These are phyloP conservation scores for Ammospiza caudacuta DNA, from an alignment of 2,113 vertebrate genomes.

Conservation along the genomic window DNA sequence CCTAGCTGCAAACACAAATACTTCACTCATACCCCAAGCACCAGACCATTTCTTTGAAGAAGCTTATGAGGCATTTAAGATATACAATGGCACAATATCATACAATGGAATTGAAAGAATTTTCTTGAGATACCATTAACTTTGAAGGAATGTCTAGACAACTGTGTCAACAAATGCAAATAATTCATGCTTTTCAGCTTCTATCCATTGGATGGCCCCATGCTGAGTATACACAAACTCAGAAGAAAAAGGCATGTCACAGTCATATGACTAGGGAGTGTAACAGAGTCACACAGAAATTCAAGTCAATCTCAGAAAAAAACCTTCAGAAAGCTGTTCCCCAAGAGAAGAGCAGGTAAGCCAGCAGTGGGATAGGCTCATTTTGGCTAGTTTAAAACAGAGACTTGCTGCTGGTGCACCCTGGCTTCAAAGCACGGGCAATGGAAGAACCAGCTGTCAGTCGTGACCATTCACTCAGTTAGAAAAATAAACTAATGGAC, in stretches of 20 bases:
- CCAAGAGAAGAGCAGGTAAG: neutral
- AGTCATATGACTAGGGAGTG: constrained; percentile 59
- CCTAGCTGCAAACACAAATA: constrained; percentile 48
- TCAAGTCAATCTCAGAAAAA: constrained; percentile 59
- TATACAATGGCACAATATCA: constrained; percentile 64
- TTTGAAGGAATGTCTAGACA: constrained; percentile 79
- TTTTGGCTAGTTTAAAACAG: constrained; percentile 56
- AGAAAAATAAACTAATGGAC: constrained; percentile 63
- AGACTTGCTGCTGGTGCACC: constrained; percentile 1
- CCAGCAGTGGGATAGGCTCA: constrained; percentile 36
- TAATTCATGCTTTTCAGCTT: constrained; percentile 71
- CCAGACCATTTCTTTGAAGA: constrained; percentile 73
- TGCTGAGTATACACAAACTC: constrained; percentile 75
- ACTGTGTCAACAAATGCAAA: constrained; percentile 75
- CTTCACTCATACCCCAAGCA: constrained; percentile 62
- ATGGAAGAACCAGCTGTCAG: neutral
- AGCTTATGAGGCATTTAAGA: constrained; percentile 71
- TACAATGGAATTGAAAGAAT: constrained; percentile 70
- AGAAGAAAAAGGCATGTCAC: constrained; percentile 76
- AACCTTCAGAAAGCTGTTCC: constrained; percentile 61
- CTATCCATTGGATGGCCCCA: constrained; percentile 71
- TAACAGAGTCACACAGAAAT: constrained; percentile 66
- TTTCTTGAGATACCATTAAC: constrained; percentile 70
- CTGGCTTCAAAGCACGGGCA: neutral
- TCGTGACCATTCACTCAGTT: neutral